A percentile compares a stretch with the other conserved stretches of the same genome.
These are phyloP conservation scores for Phengaris arion DNA, from an alignment of 2,888 invertebrate species.

Conservation along the genomic window DNA sequence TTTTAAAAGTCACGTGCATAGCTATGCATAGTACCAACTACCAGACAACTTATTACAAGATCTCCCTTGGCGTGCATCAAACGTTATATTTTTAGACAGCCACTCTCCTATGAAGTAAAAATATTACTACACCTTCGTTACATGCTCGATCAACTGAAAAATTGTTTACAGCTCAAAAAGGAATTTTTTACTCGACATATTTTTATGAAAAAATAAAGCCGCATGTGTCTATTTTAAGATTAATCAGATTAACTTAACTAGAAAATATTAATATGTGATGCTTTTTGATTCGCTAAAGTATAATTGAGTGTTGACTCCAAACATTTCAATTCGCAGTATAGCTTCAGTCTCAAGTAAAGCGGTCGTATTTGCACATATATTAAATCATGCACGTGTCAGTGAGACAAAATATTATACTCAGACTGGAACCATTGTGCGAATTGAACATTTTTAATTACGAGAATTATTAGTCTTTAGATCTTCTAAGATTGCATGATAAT, in stretches of 20 bases:
- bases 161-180: slow-evolving; percentile 1
- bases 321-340: too few species aligned
- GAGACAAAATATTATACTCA: too few species aligned
- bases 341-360: too few species aligned
- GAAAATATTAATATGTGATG: background rate
- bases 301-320: too few species aligned
- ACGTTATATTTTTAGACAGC: slow-evolving; percentile 5
- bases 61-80: background rate
- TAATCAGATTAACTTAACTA: background rate
- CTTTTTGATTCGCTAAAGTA: too few species aligned
- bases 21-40: background rate
- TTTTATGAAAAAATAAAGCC: background rate
- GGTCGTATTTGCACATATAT: too few species aligned
- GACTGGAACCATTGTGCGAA: too few species aligned
- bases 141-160: slow-evolving; percentile 18
- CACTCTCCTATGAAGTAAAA: slow-evolving; percentile 14
- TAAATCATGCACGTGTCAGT: too few species aligned
- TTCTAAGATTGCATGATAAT: too few species aligned
- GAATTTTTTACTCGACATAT: background rate
- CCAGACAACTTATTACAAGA: background rate
- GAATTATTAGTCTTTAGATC: too few species aligned
- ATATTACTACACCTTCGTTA: slow-evolving; percentile 6
- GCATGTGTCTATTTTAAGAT: background rate
- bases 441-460: too few species aligned
- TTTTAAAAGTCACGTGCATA: background rate